phyloP scores from a whole-genome alignment of 1,140 invertebrate species.

The Vollenhovia emeryi region DNA sequence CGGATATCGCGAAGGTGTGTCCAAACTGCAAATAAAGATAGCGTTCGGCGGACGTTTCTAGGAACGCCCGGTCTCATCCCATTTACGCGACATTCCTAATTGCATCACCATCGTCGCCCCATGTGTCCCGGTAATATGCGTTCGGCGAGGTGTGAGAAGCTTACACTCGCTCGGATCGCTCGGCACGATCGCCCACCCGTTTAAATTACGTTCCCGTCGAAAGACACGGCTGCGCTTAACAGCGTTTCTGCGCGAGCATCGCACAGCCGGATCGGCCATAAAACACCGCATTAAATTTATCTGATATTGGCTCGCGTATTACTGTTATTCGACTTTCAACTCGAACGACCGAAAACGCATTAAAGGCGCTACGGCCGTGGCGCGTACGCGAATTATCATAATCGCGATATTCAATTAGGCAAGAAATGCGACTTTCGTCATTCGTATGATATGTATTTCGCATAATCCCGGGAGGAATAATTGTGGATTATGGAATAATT shows the following conservation, averaged over 20 bases:
- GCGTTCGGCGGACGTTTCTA: not conserved
- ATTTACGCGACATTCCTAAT: constrained; percentile 43
- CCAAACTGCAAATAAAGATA: constrained; percentile 50
- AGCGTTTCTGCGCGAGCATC: constrained; percentile 38
- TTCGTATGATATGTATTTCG: not conserved
- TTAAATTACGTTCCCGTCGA: constrained; percentile 34
- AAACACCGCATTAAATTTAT: constrained; percentile 51
- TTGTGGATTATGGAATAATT: not conserved
- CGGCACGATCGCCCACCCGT: constrained; percentile 13
- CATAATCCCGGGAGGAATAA: not conserved
- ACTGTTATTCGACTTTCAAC: constrained; percentile 45
- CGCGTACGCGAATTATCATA: constrained; percentile 13
- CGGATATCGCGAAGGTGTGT: constrained; percentile 6
- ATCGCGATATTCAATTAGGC: constrained; percentile 20
- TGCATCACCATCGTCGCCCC: not conserved
- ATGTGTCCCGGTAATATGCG: constrained; percentile 17
- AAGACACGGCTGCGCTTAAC: constrained; percentile 34
- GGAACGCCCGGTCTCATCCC: constrained; percentile 9
- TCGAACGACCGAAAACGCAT: constrained; percentile 18
- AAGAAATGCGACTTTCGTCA: not conserved
- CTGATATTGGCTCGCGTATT: constrained; percentile 42
- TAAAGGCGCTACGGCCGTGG: constrained; percentile 11
- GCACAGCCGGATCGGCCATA: constrained; percentile 38
- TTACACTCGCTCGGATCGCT: constrained; percentile 8
- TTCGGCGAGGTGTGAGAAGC: constrained; percentile 1